phyloP scores from a whole-genome alignment of 1,140 invertebrate species.

The Harlomillsia oculata region DNA sequence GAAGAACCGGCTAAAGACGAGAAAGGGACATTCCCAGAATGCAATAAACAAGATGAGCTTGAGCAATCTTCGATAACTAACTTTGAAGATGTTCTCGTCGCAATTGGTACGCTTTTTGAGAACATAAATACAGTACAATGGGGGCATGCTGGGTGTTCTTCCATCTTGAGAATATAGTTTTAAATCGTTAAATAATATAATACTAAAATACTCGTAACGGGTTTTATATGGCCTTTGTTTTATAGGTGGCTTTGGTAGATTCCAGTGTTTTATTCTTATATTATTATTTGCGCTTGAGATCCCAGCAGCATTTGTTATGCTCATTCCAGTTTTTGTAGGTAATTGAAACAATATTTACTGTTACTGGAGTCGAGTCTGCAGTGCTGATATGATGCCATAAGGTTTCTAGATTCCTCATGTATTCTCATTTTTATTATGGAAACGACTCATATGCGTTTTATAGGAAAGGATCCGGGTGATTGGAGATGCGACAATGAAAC shows the following conservation, averaged over 20 bases:
- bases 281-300: conserved; percentile 9
- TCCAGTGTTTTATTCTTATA: conserved; percentile 8
- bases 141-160: not conserved
- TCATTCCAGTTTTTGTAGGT: conserved; percentile 23
- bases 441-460: not conserved
- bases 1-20: not conserved
- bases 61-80: not conserved
- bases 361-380: too few species aligned
- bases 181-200: not conserved
- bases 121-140: not conserved
- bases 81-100: not conserved
- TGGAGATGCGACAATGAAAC: conserved; percentile 2
- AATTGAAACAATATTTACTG: not conserved
- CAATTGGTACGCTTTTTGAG: not conserved
- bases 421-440: not conserved
- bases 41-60: not conserved
- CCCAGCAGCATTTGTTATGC: conserved; percentile 7
- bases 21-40: not conserved
- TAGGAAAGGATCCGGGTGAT: not conserved
- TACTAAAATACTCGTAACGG: not conserved
- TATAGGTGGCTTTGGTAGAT: conserved; percentile 19
- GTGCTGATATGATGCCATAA: not conserved
- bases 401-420: not conserved
- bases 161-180: not conserved
- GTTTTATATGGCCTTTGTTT: not conserved